These are phyloP conservation scores for Channa argus DNA, from an alignment of 2,113 vertebrate species.

Conservation along the genomic window DNA sequence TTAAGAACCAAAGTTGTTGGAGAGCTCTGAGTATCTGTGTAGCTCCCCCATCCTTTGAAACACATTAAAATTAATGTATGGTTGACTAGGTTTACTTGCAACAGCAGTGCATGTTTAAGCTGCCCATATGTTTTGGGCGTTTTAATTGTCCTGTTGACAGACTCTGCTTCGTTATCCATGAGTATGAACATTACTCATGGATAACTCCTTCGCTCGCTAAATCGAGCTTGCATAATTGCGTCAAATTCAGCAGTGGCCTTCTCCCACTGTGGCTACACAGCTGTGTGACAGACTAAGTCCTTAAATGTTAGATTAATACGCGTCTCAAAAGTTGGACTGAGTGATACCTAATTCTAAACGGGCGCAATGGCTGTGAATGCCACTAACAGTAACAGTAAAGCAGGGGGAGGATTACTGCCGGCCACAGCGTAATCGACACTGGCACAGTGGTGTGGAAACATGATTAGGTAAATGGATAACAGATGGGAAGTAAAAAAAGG, in stretches of 20 bases:
- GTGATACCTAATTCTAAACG: constrained; percentile 60
- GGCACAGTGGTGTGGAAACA: not conserved
- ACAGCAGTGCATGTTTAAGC: constrained; percentile 30
- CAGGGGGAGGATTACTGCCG: constrained; percentile 9
- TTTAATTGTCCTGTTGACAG: constrained; percentile 42
- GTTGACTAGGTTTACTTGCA: constrained; percentile 27
- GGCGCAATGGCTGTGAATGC: constrained; percentile 56
- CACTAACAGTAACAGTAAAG: constrained; percentile 61
- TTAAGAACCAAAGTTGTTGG: not conserved
- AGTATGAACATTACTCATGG: constrained; percentile 12
- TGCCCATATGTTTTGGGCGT: constrained; percentile 43
- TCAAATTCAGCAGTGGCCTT: constrained; percentile 28
- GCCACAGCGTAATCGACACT: constrained; percentile 8
- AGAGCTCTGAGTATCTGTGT: not conserved
- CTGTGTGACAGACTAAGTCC: constrained; percentile 41
- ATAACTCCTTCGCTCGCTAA: constrained; percentile 45
- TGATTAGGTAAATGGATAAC: not conserved
- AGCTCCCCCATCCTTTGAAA: not conserved
- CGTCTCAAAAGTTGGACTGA: constrained; percentile 48
- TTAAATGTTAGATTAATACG: constrained; percentile 73
- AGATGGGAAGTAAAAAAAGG: not conserved
- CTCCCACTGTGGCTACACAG: constrained; percentile 35
- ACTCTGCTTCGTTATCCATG: constrained; percentile 42
- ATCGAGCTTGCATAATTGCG: constrained; percentile 55
- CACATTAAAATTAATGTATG: constrained; percentile 13